Conservation (phyloP, 2,888 invertebrate species). For the Eristalinus aeneus region DNA sequence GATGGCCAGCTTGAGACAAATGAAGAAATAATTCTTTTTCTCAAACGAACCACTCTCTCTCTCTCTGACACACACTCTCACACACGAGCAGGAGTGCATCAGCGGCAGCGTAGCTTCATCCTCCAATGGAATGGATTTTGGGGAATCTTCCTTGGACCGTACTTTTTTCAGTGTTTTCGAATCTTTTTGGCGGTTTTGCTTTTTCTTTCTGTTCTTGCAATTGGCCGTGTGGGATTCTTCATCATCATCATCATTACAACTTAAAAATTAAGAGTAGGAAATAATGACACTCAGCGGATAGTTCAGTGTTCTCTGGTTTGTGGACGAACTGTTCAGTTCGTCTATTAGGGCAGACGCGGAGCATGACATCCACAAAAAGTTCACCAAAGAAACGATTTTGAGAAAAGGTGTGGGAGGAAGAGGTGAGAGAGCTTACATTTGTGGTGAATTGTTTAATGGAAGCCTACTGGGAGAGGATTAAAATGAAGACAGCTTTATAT, state of each 20-base stretch:
- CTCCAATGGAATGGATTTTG: conserved; percentile 30
- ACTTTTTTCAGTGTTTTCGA: conserved; percentile 46
- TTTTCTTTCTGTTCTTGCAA: conserved; percentile 10
- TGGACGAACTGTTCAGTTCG: conserved; percentile 8
- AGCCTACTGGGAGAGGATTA: too few species aligned
- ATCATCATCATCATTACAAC: conserved; percentile 49
- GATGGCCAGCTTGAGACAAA: conserved; percentile 44
- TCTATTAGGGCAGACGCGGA: conserved; percentile 46
- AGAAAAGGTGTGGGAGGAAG: too few species aligned
- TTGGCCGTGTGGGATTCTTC: conserved; percentile 43
- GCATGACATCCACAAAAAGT: conserved; percentile 14
- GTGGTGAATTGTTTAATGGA: too few species aligned
- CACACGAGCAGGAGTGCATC: neutral
- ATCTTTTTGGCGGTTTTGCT: conserved; percentile 20
- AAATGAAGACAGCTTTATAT: too few species aligned
- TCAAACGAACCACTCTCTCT: conserved; percentile 11
- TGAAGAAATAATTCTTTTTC: conserved; percentile 68
- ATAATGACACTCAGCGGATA: conserved; percentile 46
- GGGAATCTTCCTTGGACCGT: conserved; percentile 24
- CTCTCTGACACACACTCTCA: neutral
- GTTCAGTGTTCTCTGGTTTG: neutral
- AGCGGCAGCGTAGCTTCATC: neutral
- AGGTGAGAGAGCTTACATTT: too few species aligned
- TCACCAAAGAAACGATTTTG: neutral
- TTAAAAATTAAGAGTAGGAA: conserved; percentile 56